Evolutionary conservation across 2,113 vertebrate species (phyloP), one percentile per base, ranked within the genome.

Genomic region (Emydocephalus ijimae): DNA sequence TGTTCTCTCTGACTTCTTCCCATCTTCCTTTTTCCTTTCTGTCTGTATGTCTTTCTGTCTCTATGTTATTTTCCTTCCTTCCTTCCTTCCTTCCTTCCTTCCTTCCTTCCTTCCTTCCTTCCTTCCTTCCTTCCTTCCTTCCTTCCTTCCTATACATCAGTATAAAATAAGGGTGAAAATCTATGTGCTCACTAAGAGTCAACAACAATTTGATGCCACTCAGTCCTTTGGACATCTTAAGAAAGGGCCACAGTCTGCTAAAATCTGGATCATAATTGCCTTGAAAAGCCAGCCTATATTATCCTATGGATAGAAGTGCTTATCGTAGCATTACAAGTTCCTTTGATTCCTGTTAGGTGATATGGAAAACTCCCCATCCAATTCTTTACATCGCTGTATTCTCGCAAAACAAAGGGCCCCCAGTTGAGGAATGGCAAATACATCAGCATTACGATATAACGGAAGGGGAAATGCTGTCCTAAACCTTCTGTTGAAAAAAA

Each of bases 391-490:
- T 69, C n/a, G 29, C 61, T n/a, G 12, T n/a, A 6, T n/a, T n/a
- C 61, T 69, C 48, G 57, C 89, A 90, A 34, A 94, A 91, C 85
- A 89, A 43, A 52, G 88, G 61, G 4, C 23, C 39, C 1, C 12
- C 48, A 34, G 23, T 20, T 14, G 95, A 96, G 95, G 91, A 86
- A 52, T 89, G 89, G 90, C 89, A 96, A 96, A 96, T 90, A 43
- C 52, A 95, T 95, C 94, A 94, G 54, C n/a, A 20, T 7, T 34
- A 74, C 5, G n/a, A 34, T 91, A 91, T 86, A 54, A 93, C 96
- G 96, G 96, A 96, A 97, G 95, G 92, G 96, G 96, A 97, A 97
- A 95, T 88, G 94, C 87, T 96, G 94, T 95, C 96, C 95, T 96
- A 97, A 97, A 97, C 96, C 96, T 97, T 96, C 96, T 96, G 96